Evolutionary conservation across 2,113 vertebrate species (phyloP), one percentile per base, ranked within the genome.

Genomic region (Entomyzon cyanotis): DNA sequence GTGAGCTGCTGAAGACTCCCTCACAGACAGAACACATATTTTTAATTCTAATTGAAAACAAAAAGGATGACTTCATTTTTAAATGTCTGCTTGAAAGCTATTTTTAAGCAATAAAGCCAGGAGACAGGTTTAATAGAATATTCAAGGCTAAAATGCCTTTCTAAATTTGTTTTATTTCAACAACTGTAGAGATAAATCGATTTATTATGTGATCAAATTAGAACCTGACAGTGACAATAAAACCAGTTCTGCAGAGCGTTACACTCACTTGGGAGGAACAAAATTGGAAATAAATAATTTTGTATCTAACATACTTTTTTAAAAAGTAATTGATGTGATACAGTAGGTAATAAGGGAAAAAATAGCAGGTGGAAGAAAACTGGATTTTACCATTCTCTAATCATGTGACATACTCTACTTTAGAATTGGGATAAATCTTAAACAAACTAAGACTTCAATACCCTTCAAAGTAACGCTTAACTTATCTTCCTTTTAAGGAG

Each of bases 241-340:
- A 94, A 64, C 63, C 84, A 93, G 37, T 52, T 39, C 87, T 69
- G 84, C 63, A 91, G 60, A 92, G 84, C 68, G 37, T 46, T 89
- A 79, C 24, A 33, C 10, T 75, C 28, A 95, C 75, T 93, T 75
- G 89, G 83, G 95, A 97, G 81, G 52, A 87, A 93, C 4, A 88
- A 39, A 92, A 85, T 79, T 74, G 46, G 93, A 95, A 95, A 56
- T 83, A 97, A 95, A 95, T 92, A 95, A 96, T 69, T 30, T 95
- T 30, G 0, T 75, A 24, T 22, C 19, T 47, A 90, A 49, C 5
- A 30, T 73, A 81, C 39, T 94, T 93, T 50, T 17, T 31, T 68
- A 74, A 88, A 74, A 59, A 21, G 5, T 10, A 23, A 68, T 11
- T 82, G 8, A 49, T 84, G 59, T 49, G 35, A 76, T 87, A 75